Conservation (phyloP, 2,113 vertebrate genomes). For the Odobenus rosmarus region DNA sequence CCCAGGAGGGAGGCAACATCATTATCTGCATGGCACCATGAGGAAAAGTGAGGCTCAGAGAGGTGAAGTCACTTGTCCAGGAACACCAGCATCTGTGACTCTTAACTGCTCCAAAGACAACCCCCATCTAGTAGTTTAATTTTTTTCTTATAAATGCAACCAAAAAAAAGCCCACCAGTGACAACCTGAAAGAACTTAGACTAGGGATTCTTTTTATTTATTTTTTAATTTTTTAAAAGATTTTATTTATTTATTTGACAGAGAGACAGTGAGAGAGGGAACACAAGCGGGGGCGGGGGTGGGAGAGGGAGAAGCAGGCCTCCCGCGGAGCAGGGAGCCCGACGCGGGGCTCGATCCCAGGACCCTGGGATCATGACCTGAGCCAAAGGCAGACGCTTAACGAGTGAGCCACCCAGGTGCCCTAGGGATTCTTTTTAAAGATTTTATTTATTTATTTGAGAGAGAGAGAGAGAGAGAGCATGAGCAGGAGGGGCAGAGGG, state of each 20-base stretch:
- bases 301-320: no score
- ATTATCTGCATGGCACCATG: no score
- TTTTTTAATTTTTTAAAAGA: no score
- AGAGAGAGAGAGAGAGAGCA: no score
- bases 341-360: no score
- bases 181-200: neutral
- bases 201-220: neutral
- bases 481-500: no score
- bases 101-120: neutral
- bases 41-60: conserved; percentile 18
- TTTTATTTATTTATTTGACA: neutral
- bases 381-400: no score
- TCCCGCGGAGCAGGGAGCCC: no score
- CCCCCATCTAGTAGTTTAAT: neutral
- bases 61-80: neutral
- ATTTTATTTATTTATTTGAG: no score
- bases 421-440: no score
- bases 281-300: neutral
- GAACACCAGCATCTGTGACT: neutral
- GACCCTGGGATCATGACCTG: no score
- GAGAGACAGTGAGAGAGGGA: neutral
- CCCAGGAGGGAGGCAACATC: neutral
- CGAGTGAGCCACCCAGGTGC: no score
- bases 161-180: neutral
- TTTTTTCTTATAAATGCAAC: neutral